Base-by-base conservation (phyloP, 2,113 vertebrate genomes). In the Lepisosteus oculatus region DNA sequence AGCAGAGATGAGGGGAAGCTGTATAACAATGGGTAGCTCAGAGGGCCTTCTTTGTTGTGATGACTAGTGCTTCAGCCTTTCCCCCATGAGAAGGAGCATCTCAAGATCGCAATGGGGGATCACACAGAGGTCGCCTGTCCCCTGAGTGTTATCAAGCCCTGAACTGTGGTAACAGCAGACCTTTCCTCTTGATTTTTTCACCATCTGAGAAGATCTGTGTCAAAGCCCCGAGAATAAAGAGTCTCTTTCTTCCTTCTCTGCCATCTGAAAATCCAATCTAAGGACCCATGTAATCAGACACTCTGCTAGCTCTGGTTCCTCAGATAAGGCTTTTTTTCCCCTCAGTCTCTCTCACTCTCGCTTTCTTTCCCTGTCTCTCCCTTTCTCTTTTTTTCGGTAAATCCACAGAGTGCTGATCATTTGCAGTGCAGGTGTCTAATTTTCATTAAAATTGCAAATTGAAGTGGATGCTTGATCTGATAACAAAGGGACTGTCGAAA, bases 391-490 rank as follows among this genome's bases (percentile, higher is more conserved):
- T 70, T 57, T 72, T 73, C 68, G 75, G 82, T 79, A 85, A 87
- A 86, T 88, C 83, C 84, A 79, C 85, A 80, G 85, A 90, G 85
- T 77, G 81, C 78, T 17, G 82, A 91, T 91, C 90, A 81, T 87
- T 91, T 93, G 90, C 85, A 86, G 84, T 79, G 83, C 93, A 94
- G 94, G 94, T 95, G 95, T 95, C 91, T 93, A 88, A 88, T 94
- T 94, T 94, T 95, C 94, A 97, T 95, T 94, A 94, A 94, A 94
- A 94, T 92, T 93, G 92, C 90, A 95, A 93, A 94, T 93, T 87
- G 79, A 81, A 79, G 85, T 78, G 83, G 90, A 92, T 86, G 84
- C 91, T 90, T 76, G 85, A 93, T 93, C 92, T 90, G 91, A 93
- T 94, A 93, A 96, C 93, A 91, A 85, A 90, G 86, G 82, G 79